A percentile compares a stretch with the other conserved stretches of the same genome.
Conservation (phyloP, 1,140 invertebrate genomes). For the Drosophila rhopaloa region DNA sequence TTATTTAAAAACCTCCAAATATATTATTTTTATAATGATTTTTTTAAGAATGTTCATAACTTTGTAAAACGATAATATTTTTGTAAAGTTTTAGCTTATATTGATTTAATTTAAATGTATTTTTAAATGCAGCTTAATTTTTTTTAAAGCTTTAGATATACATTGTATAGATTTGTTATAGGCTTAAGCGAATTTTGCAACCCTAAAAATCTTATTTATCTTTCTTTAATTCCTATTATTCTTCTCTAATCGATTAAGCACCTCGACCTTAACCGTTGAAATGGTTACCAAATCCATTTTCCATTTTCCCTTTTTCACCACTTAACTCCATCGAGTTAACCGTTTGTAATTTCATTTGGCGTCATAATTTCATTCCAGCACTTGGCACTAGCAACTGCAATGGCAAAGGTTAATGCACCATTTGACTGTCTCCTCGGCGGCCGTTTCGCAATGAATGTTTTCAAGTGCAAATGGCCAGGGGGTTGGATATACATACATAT, state of each 20-base stretch:
- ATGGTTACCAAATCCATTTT: neutral
- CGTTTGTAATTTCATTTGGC: conserved; percentile 27
- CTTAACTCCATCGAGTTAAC: conserved; percentile 21
- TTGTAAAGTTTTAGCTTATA: too few relatives aligned
- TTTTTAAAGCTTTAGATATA: too few relatives aligned
- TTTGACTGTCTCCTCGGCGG: conserved; percentile 61
- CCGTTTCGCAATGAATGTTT: conserved; percentile 49
- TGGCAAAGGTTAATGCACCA: conserved; percentile 75
- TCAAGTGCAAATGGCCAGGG: conserved; percentile 67
- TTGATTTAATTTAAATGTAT: too few relatives aligned
- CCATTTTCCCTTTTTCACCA: neutral
- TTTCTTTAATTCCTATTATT: neutral
- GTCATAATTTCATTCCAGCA: conserved; percentile 40
- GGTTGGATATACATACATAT: neutral
- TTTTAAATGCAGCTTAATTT: too few relatives aligned
- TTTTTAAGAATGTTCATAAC: too few relatives aligned
- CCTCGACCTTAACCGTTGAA: conserved; percentile 2
- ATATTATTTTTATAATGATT: too few relatives aligned
- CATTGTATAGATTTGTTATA: too few relatives aligned
- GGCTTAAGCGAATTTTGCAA: too few relatives aligned
- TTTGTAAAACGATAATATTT: too few relatives aligned
- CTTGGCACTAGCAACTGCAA: conserved; percentile 28
- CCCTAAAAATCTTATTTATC: too few relatives aligned
- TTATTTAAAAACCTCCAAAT: too few relatives aligned
- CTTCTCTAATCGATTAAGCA: conserved; percentile 12